Conservation (phyloP, 2,888 invertebrate genomes). For the Iselma pallidipennis region DNA sequence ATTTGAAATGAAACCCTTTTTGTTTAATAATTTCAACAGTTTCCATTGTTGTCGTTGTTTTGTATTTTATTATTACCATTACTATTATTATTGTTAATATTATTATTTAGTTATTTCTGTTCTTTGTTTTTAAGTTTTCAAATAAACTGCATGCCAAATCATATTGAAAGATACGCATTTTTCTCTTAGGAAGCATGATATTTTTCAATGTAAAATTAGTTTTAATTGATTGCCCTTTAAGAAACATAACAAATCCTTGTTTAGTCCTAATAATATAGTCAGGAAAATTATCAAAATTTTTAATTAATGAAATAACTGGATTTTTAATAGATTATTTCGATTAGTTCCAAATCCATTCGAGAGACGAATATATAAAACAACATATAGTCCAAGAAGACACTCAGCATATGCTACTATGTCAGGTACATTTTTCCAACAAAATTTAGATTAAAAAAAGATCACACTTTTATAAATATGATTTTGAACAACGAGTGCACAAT, state of each 20-base stretch:
- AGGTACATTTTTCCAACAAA: conserved; percentile 38
- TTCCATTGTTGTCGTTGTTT: not conserved
- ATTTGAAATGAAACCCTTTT: too few relatives aligned
- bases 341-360: conserved; percentile 58
- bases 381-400: conserved; percentile 56
- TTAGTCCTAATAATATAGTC: not conserved
- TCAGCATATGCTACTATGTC: conserved; percentile 57
- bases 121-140: not conserved
- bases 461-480: not conserved
- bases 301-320: conserved; percentile 24
- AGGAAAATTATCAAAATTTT: not conserved
- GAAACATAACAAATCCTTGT: too few relatives aligned
- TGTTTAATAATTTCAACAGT: too few relatives aligned
- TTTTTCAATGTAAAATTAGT: not conserved
- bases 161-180: not conserved
- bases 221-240: not conserved
- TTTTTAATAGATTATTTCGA: conserved; percentile 47
- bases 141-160: not conserved
- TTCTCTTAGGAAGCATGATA: not conserved
- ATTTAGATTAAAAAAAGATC: not conserved
- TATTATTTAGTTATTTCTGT: not conserved
- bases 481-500: too few relatives aligned
- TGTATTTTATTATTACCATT: not conserved
- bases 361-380: conserved; percentile 54
- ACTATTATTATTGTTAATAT: not conserved